Evolutionary conservation across 2,113 vertebrate species (phyloP).

Genomic region (Perca flavescens): DNA sequence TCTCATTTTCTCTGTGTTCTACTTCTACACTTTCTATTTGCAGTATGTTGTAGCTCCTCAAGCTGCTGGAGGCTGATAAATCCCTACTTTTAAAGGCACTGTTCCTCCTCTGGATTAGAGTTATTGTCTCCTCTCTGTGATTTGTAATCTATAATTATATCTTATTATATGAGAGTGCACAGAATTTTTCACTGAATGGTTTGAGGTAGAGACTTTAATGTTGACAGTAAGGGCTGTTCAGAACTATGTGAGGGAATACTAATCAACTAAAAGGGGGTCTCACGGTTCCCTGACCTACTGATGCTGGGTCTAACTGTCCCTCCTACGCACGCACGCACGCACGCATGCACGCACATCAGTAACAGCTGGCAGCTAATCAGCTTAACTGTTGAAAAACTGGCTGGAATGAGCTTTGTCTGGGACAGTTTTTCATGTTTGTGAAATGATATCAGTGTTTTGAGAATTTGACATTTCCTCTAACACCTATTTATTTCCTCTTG

Average conservation of each 20-base stretch:
- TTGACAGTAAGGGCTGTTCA: conserved; percentile 12
- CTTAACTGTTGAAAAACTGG: conserved; percentile 66
- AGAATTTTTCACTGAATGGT: background rate
- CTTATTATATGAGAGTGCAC: background rate
- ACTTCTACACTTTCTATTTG: conserved; percentile 16
- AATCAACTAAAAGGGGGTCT: background rate
- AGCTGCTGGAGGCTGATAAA: conserved; percentile 39
- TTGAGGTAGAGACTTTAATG: conserved; percentile 3
- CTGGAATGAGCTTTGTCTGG: conserved; percentile 61
- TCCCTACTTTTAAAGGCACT: background rate
- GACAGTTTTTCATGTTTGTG: conserved; percentile 24
- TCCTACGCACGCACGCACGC: background rate
- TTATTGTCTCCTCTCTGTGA: background rate
- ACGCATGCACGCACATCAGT: conserved; percentile 18
- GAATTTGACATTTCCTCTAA: background rate
- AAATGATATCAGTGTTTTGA: conserved; percentile 5
- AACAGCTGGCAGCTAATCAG: conserved; percentile 69
- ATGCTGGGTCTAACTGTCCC: too few relatives aligned
- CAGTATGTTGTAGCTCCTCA: background rate
- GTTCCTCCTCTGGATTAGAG: background rate
- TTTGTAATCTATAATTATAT: conserved; percentile 20
- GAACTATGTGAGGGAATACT: background rate
- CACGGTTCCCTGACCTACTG: too few relatives aligned
- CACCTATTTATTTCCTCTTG: background rate
- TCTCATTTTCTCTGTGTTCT: conserved; percentile 11